Evolutionary conservation across 2,888 invertebrate genomes (phyloP).

Genomic region (Fissipunctia ypsillon): DNA sequence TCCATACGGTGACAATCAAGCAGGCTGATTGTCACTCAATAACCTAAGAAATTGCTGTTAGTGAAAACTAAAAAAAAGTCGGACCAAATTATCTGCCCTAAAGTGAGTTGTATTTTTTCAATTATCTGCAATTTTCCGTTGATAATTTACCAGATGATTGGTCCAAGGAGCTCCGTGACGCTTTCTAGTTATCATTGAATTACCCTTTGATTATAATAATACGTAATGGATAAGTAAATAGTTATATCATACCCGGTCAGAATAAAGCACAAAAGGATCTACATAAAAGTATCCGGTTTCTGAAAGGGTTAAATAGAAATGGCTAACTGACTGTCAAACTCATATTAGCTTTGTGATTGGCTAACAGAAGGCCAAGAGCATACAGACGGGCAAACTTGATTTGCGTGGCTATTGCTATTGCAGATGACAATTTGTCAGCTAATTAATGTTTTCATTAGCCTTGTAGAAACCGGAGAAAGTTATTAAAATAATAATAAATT

Average conservation of each 20-base stretch:
- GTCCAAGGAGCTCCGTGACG: conserved; percentile 24
- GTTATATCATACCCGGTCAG: neutral
- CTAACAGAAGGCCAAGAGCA: neutral
- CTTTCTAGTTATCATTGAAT: conserved; percentile 56
- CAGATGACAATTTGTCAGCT: neutral
- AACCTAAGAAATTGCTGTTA: too few relatives aligned
- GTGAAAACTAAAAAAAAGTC: neutral
- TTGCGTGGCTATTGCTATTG: neutral
- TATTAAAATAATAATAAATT: neutral
- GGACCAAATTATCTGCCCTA: conserved; percentile 4
- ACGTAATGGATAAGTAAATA: conserved; percentile 8
- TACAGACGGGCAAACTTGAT: neutral
- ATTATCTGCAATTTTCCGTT: conserved; percentile 43
- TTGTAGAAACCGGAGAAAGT: neutral
- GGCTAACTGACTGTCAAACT: neutral
- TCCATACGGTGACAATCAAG: too few relatives aligned
- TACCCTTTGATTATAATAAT: conserved; percentile 22
- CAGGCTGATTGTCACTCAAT: too few relatives aligned
- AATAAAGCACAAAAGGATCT: neutral
- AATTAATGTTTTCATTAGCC: neutral
- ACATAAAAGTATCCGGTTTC: neutral
- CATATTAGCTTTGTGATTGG: neutral
- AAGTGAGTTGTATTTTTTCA: conserved; percentile 29
- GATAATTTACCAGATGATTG: conserved; percentile 41
- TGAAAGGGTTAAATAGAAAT: neutral